phyloP scores from a whole-genome alignment of 2,797 vertebrate species.

The Ctenosaura bakeri region DNA sequence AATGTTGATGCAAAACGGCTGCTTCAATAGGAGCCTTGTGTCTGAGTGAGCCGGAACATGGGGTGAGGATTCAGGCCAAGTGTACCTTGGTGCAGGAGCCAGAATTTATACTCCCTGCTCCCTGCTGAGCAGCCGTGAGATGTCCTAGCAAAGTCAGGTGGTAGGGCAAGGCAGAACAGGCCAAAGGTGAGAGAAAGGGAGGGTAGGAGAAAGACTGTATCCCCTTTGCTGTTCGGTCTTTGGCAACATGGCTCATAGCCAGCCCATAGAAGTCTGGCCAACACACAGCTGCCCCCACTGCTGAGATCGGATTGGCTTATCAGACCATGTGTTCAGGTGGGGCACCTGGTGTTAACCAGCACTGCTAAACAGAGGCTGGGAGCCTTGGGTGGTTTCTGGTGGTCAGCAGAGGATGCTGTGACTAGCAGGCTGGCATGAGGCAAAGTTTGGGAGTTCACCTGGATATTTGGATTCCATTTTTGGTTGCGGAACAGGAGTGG shows the following conservation, averaged over 20 bases:
- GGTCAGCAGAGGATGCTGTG: background rate
- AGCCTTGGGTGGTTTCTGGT: background rate
- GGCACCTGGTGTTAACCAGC: no score
- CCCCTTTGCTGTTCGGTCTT: background rate
- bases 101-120: constrained; percentile 17
- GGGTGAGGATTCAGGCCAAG: background rate
- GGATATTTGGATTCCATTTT: background rate
- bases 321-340: background rate
- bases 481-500: background rate
- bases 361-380: no score
- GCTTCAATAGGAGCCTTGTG: constrained; percentile 24
- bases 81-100: background rate
- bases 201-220: background rate
- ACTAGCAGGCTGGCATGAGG: background rate
- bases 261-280: background rate
- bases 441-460: background rate
- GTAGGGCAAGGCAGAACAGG: background rate
- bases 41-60: background rate
- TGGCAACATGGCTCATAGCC: background rate
- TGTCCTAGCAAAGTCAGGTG: background rate
- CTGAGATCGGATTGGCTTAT: background rate
- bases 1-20: constrained; percentile 40
- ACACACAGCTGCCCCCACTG: background rate
- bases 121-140: background rate
- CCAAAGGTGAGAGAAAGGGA: background rate